These are phyloP conservation scores for Microtus agrestis DNA, from an alignment of 2,797 vertebrate species.

Conservation along the genomic window DNA sequence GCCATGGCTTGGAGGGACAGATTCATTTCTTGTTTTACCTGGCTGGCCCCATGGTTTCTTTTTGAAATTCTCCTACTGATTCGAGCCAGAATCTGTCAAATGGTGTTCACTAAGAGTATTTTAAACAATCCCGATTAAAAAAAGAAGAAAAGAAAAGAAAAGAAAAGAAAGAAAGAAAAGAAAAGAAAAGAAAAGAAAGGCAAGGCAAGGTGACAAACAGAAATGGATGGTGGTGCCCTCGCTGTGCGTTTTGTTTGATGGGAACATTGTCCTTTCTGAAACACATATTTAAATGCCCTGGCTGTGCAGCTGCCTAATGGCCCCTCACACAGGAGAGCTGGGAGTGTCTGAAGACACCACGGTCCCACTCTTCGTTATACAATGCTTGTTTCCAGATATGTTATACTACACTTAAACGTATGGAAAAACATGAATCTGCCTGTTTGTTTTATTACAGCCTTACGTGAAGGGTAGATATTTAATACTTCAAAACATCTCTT, in stretches of 20 bases:
- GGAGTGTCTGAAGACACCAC: not conserved
- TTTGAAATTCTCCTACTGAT: not conserved
- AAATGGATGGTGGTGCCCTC: not conserved
- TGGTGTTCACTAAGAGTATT: not conserved
- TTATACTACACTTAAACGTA: not conserved
- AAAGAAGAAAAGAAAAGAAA: not conserved
- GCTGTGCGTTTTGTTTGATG: not conserved
- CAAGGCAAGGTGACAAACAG: not conserved
- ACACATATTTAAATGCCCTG: not conserved
- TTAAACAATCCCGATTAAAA: not conserved
- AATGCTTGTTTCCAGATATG: too few relatives aligned
- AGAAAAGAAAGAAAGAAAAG: too few relatives aligned
- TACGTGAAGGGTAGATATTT: not conserved
- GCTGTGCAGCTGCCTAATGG: rapidly evolving
- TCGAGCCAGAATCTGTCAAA: not conserved
- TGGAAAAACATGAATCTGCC: not conserved
- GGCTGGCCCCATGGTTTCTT: not conserved
- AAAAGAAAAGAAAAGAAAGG: not conserved
- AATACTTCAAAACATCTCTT: slow-evolving; percentile 59
- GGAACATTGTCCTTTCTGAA: not conserved
- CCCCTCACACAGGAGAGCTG: not conserved
- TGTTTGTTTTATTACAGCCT: not conserved
- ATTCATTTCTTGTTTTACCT: not conserved
- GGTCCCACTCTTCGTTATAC: rapidly evolving
- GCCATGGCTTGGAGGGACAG: not conserved